Evolutionary conservation across 2,797 vertebrate genomes (phyloP), one percentile per base, ranked within the genome.

Genomic region (Enteromius paludinosus): DNA sequence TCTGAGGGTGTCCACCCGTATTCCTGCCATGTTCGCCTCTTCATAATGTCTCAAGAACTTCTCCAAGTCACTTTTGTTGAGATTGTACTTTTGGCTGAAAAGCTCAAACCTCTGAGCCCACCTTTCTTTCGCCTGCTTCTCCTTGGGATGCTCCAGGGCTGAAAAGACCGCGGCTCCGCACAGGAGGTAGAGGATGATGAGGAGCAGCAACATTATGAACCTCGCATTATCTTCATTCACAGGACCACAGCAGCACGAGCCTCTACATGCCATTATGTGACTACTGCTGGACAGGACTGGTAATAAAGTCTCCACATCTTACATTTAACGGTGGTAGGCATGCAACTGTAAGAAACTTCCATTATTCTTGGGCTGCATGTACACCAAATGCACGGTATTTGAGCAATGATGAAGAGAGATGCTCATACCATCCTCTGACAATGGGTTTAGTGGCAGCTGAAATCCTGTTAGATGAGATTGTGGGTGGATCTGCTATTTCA

Each of bases 121-220:
- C 86, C 88, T 92, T 85, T 94, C 94, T 89, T 94, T 93, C 70
- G 95, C 92, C 84, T 93, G 93, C 38, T 89, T 90, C 91, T 96
- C 96, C 59, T 91, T 92, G 79, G 95, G 95, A 84, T 90, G 92
- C 92, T 97, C 96, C 71, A 97, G 92, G 84, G 95, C 95, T 0
- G 96, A 96, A 91, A 96, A 97, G 52, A 96, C 95, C 17, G 95
- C 95, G 15, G 96, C 96, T 25, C 96, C 96, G 81, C 95, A 95
- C 86, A 96, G 83, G 90, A 96, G 90, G 90, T 97, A 96, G 1
- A 96, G 85, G 78, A 91, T 43, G 81, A 96, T 94, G 76, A 96
- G 92, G 79, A 91, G 90, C 1, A 95, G 95, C 77, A 96, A 91
- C 91, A 96, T 93, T 77, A 94, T 86, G 87, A 96, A 96, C 82